phyloP scores from a whole-genome alignment of 2,797 vertebrate species.

The Myotis myotis region DNA sequence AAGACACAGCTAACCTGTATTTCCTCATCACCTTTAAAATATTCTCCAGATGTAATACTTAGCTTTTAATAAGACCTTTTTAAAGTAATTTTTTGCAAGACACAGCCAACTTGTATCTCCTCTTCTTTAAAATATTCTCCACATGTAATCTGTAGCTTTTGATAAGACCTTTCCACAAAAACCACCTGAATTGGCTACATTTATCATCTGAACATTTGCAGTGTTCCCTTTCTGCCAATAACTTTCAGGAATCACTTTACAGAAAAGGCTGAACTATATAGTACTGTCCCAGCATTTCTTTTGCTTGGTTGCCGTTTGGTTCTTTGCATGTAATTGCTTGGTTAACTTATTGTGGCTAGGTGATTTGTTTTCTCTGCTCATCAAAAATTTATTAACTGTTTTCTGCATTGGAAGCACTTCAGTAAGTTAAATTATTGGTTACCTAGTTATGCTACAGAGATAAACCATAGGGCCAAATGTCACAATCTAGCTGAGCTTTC shows the following conservation, averaged over 20 bases:
- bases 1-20: background rate
- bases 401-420: background rate
- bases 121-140: background rate
- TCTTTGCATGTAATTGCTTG: background rate
- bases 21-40: background rate
- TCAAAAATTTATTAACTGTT: background rate
- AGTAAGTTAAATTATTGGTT: background rate
- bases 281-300: background rate
- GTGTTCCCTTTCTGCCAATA: background rate
- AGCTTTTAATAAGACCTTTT: background rate
- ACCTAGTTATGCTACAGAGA: background rate
- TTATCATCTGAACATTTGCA: background rate
- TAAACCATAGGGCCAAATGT: background rate
- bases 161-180: background rate
- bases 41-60: background rate
- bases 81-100: slow-evolving; percentile 1
- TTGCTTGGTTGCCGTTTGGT: background rate
- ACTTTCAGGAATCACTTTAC: background rate
- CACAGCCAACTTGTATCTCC: background rate
- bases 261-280: background rate
- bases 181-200: background rate
- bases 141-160: background rate
- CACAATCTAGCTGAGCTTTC: background rate
- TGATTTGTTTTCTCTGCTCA: background rate
- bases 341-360: background rate